A percentile compares a stretch with the other conserved stretches of the same genome.
Conservation (phyloP, 2,888 invertebrate genomes). For the Aleiodes alternator region DNA sequence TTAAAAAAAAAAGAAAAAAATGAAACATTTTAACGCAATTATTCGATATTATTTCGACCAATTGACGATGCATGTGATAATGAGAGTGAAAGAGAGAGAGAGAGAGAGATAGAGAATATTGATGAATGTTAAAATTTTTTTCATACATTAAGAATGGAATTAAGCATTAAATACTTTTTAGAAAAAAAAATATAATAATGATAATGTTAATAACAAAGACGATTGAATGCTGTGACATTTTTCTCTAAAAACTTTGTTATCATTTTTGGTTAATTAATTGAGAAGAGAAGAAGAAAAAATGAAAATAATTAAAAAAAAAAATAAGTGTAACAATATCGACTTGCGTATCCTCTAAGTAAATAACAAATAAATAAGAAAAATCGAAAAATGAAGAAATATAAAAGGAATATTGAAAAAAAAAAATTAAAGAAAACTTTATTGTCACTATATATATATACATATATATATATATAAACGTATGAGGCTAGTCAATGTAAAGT, state of each 20-base stretch:
- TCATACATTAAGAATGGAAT: constrained; percentile 16
- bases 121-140: constrained; percentile 32
- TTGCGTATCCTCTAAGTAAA: constrained; percentile 50
- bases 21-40: constrained; percentile 54
- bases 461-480: constrained; percentile 56
- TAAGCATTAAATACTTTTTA: constrained; percentile 25
- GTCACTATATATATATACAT: constrained; percentile 53
- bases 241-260: constrained; percentile 31
- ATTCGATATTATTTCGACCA: constrained; percentile 58
- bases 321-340: constrained; percentile 55
- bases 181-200: constrained; percentile 36
- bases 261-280: constrained; percentile 41
- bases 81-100: constrained; percentile 27
- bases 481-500: constrained; percentile 62
- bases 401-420: constrained; percentile 46
- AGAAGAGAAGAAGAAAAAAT: constrained; percentile 41
- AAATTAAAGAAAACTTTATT: constrained; percentile 52
- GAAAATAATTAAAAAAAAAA: constrained; percentile 41
- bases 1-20: constrained; percentile 31
- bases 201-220: constrained; percentile 35
- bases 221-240: constrained; percentile 48
- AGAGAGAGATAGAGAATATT: constrained; percentile 24
- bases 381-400: constrained; percentile 41
- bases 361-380: constrained; percentile 30
- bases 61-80: constrained; percentile 52